These are phyloP conservation scores for Bugula neritina DNA, from an alignment of 2,888 invertebrate species.

Conservation along the genomic window DNA sequence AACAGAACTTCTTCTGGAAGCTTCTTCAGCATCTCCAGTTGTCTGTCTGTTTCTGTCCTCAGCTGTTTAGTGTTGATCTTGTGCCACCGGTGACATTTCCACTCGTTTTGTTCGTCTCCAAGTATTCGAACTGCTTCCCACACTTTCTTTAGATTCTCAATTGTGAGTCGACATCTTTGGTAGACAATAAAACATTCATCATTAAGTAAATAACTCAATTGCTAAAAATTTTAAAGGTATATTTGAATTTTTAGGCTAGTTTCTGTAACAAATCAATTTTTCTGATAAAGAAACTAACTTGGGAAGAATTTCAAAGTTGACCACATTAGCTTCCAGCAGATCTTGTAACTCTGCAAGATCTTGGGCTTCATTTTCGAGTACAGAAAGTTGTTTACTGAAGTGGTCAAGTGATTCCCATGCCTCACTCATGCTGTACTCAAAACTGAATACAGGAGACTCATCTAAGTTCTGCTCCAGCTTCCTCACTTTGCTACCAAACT, in stretches of 20 bases:
- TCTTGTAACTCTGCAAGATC: constrained; percentile 52
- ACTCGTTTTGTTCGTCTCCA: constrained; percentile 48
- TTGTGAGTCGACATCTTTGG: constrained; percentile 45
- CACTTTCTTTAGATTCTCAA: constrained; percentile 47
- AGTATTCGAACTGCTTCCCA: constrained; percentile 52
- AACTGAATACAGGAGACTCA: constrained; percentile 44
- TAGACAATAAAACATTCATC: too few species aligned
- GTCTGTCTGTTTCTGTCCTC: constrained; percentile 47
- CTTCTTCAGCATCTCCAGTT: constrained; percentile 44
- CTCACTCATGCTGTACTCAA: constrained; percentile 43
- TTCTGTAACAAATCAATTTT: too few species aligned
- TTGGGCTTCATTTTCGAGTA: constrained; percentile 52
- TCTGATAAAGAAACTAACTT: too few species aligned
- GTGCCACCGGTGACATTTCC: constrained; percentile 52
- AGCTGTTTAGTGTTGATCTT: constrained; percentile 50
- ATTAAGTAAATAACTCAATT: too few species aligned
- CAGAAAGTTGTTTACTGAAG: constrained; percentile 43
- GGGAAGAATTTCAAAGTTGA: constrained; percentile 48
- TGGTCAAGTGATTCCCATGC: constrained; percentile 45
- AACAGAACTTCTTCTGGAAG: constrained; percentile 46
- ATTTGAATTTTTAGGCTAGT: too few species aligned
- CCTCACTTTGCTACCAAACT: constrained; percentile 45
- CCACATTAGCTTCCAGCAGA: constrained; percentile 48
- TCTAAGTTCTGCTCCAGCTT: constrained; percentile 42
- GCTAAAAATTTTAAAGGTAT: too few species aligned